Evolutionary conservation across 2,113 vertebrate genomes (phyloP), one percentile per base, ranked within the genome.

Genomic region (Neodon shergylaensis): DNA sequence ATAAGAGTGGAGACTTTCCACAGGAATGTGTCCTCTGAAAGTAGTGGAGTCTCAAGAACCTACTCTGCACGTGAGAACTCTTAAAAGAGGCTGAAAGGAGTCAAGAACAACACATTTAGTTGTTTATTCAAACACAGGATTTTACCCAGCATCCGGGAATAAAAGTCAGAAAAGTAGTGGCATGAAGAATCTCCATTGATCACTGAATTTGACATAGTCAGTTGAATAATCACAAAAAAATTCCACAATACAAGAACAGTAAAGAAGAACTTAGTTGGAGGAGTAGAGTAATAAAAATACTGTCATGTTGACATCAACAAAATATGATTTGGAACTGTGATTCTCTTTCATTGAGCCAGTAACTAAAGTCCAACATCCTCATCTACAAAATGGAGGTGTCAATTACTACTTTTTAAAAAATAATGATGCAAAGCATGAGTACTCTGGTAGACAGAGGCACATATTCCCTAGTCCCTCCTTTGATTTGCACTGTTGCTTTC

Each of bases 171-270:
- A 92, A 52, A 73, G 11, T 39, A 76, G 65, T 74, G 33, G 66
- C 3, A 92, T 24, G 42, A 33, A 93, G 78, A 66, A 13, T 95
- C 21, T 91, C 86, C 91, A 68, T 61, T 68, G 77, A 89, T 87
- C 24, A 73, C 10, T 78, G 47, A 90, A 63, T 16, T 58, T 86
- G 42, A 84, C 44, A 44, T 73, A 39, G 54, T 72, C n/a, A 93
- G 31, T 44, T 72, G 49, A 74, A 33, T 42, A 85, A 2, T 82
- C 68, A 72, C 11, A 84, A 39, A 83, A 76, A 39, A 39, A 6
- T 36, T 88, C 22, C 70, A 88, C 92, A 87, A 66, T 68, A 9
- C 33, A 66, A 47, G n/a, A 91, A 65, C 17, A 42, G 2, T 72
- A 21, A 79, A 86, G n/a, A 82, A 92, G 65, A 81, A n/a, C 85